Base-by-base conservation (phyloP, 2,888 invertebrate species). In the Leistus spinibarbis region DNA sequence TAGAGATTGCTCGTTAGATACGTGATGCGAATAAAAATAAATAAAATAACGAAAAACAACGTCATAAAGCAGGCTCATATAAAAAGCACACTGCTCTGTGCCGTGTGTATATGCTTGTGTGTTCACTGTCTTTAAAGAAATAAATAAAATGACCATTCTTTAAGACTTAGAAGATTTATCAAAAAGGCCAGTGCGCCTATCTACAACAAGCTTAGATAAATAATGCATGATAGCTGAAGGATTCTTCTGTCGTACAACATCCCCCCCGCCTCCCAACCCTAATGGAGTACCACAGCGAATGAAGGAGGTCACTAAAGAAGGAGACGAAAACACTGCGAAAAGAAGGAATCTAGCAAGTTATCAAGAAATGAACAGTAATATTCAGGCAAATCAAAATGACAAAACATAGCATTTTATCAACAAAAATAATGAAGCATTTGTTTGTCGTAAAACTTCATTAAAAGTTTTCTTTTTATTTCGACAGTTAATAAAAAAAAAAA, bases 101-200 rank as follows among this genome's bases (percentile, higher is more conserved):
- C n/a, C 5, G 54, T 54, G 54, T 54, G 54, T 54, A 17, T 54
- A 10, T 53, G 10, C 16, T 16, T 64, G 54, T 22, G 68, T 68
- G n/a, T 20, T 68, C 54, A 54, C 19, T 68, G 68, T 17, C 16
- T 68, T 68, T 68, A 53, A 68, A 68, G 54, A 68, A 68, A 53
- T 68, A 65, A 60, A 65, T 53, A 68, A 68, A 68, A 68, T 56
- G 68, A 23, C 56, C 54, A 56, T 68, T 68, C 68, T 54, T 68
- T 68, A 54, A 68, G 68, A 68, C 54, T 56, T 53, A 54, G 68
- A 22, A 54, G 54, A 68, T 68, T 54, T 68, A 68, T 68, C 68
- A 68, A 56, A 65, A 20, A n/a, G 54, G 10, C 9, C 10, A 22
- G 16, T 22, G 19, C 19, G 20, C 10, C 10, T 16, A 66, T 27